Base-by-base conservation (phyloP, 2,888 invertebrate species). In the Parasteatoda lunata region DNA sequence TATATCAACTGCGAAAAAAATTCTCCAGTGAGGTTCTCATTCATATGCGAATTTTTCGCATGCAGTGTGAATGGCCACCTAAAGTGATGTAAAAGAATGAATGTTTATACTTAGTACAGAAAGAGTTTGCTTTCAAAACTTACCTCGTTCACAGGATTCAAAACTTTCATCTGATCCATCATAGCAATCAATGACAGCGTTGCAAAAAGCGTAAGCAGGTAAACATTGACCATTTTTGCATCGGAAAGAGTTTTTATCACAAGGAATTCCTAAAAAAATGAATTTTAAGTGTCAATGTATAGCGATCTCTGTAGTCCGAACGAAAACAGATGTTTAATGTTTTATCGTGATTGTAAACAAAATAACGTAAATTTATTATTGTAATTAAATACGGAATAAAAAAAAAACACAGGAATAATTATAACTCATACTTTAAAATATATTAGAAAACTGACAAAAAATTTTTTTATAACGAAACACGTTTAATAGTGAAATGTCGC, bases 131-230 rank as follows among this genome's bases (percentile, higher is more conserved):
- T 54, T 11, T 54, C 4, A 6, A 59, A 59, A 11, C 76, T 83
- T 66, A 90, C 90, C 89, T 77, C 73, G 80, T 75, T 90, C 90
- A 91, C 96, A 96, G 30, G 95, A 93, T 91, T 95, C 95, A n/a
- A 95, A 94, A 0, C 96, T 96, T 91, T 97, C 97, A 91, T 97
- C 97, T 88, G 96, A 96, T n/a, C 95, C 96, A 92, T 97, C 97
- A 90, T 95, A 94, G 92, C 97, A 97, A 88, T 95, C 95, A 77
- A 96, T 94, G 81, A 97, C 96, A 5, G 97, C 96, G 92, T 97
- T 97, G 92, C 97, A 97, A 92, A 97, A 97, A 92, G 96, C 96
- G 91, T 96, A 97, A 91, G 96, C 97, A 0, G 97, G 97, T 85
- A 97, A 92, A 91, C 97, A 97, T 91, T 96, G 96, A 48, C 97